These are phyloP conservation scores for Drosophila maculinotata DNA, from an alignment of 2,888 invertebrate species.

Conservation along the genomic window DNA sequence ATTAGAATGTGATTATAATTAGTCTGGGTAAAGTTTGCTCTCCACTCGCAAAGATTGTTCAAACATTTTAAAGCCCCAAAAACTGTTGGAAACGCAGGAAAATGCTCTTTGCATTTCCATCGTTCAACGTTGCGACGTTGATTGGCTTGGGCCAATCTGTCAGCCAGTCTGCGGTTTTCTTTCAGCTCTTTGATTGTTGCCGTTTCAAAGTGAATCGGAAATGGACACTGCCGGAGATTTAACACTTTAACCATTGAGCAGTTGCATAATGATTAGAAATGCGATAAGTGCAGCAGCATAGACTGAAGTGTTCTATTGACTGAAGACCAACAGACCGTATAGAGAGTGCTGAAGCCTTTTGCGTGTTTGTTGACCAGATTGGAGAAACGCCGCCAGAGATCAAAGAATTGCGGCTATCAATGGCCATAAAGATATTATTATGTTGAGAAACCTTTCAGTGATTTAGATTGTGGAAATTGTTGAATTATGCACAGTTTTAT, in stretches of 20 bases:
- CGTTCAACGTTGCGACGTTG: slow-evolving; percentile 15
- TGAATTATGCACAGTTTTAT: slow-evolving; percentile 8
- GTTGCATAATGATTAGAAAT: slow-evolving; percentile 59
- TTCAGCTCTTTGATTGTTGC: slow-evolving; percentile 47
- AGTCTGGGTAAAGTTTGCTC: slow-evolving; percentile 56
- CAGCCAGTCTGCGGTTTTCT: slow-evolving; percentile 34
- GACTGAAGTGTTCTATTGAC: slow-evolving; percentile 29
- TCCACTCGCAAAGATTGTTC: slow-evolving; percentile 6
- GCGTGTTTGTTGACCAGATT: slow-evolving; percentile 22
- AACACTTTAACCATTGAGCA: slow-evolving; percentile 44
- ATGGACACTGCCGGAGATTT: slow-evolving; percentile 37
- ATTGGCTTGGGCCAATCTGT: slow-evolving; percentile 30
- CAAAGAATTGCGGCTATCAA: slow-evolving; percentile 33
- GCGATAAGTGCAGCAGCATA: slow-evolving; percentile 50
- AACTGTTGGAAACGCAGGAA: slow-evolving; percentile 9
- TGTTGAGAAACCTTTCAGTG: slow-evolving; percentile 14
- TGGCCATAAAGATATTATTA: slow-evolving; percentile 29
- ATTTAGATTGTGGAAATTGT: slow-evolving; percentile 14
- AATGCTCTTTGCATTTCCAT: slow-evolving; percentile 21
- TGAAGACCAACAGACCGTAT: slow-evolving; percentile 27
- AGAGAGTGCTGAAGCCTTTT: slow-evolving; percentile 13
- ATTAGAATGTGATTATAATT: slow-evolving; percentile 78
- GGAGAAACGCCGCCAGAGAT: slow-evolving; percentile 37
- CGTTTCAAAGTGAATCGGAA: slow-evolving; percentile 49
- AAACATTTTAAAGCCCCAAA: slow-evolving; percentile 5